These are phyloP conservation scores for Plestiodon gilberti DNA, from an alignment of 2,113 vertebrate species.

Conservation along the genomic window DNA sequence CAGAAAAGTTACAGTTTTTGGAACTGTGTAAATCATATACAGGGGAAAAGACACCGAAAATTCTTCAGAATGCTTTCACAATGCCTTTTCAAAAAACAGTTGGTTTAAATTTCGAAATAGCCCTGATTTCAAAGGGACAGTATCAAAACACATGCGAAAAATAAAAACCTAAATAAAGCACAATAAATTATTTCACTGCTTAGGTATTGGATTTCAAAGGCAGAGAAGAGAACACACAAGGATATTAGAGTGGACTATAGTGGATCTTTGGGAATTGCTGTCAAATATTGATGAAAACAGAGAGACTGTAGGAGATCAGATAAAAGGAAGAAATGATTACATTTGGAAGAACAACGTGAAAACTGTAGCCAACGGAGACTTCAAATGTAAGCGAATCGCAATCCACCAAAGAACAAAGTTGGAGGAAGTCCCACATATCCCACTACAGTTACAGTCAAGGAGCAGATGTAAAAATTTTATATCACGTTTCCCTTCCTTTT, in stretches of 20 bases:
- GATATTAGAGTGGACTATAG: conserved; percentile 80
- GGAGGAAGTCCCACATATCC: conserved; percentile 70
- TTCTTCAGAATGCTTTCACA: conserved; percentile 71
- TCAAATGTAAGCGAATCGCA: conserved; percentile 78
- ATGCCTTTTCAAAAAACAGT: conserved; percentile 71
- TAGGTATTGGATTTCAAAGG: conserved; percentile 84
- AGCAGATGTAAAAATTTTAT: conserved; percentile 73
- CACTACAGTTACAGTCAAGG: conserved; percentile 70
- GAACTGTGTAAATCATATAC: conserved; percentile 30
- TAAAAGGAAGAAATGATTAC: conserved; percentile 82
- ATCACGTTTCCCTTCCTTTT: conserved; percentile 65
- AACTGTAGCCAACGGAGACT: conserved; percentile 77
- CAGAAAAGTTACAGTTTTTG: not conserved
- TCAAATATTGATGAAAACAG: conserved; percentile 84
- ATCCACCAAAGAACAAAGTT: conserved; percentile 75
- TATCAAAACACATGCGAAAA: conserved; percentile 82
- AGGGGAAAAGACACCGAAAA: conserved; percentile 38
- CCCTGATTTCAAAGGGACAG: conserved; percentile 75
- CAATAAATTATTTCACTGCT: conserved; percentile 84
- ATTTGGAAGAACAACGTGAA: conserved; percentile 81
- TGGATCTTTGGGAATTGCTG: conserved; percentile 85
- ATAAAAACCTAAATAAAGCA: conserved; percentile 82
- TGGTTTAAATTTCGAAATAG: conserved; percentile 81
- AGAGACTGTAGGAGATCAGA: conserved; percentile 81
- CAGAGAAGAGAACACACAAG: conserved; percentile 72